Percentiles rank a stretch among this genome's conserved stretches.
phyloP scores from a whole-genome alignment of 1,140 invertebrate genomes.

The Vanessa atalanta region DNA sequence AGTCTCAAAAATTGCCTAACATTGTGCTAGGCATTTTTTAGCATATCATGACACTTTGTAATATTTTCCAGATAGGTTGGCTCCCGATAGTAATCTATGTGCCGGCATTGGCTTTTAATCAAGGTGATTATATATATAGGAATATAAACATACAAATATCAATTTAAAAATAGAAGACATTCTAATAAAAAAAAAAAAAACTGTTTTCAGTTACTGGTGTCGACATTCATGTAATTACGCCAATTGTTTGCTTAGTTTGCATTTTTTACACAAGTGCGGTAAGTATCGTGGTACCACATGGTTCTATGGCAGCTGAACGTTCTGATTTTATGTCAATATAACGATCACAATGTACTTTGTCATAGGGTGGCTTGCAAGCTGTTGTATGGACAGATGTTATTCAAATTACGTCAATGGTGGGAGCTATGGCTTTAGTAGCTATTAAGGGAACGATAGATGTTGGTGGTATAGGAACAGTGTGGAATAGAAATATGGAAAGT shows the following conservation, averaged over 20 bases:
- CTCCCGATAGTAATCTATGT: constrained; percentile 88
- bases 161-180: background rate
- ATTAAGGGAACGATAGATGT: constrained; percentile 91
- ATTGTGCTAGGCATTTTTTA: background rate
- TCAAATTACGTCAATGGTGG: constrained; percentile 92
- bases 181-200: constrained; percentile 12
- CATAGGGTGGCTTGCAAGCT: constrained; percentile 93
- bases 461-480: constrained; percentile 88
- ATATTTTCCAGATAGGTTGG: constrained; percentile 84
- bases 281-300: constrained; percentile 65
- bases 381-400: constrained; percentile 97
- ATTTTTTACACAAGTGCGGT: constrained; percentile 96
- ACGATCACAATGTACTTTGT: background rate
- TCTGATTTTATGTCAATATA: background rate
- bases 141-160: background rate
- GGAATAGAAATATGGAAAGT: constrained; percentile 86
- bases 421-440: constrained; percentile 89
- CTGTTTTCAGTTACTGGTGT: constrained; percentile 89
- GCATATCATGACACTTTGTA: background rate
- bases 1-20: background rate
- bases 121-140: constrained; percentile 79
- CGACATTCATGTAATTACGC: constrained; percentile 90
- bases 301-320: no score
- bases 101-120: constrained; percentile 88
- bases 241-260: constrained; percentile 92